Percentiles rank a stretch among this genome's conserved stretches.
These are phyloP conservation scores for Chaetodon trifascialis DNA, from an alignment of 2,113 vertebrate genomes.

Conservation along the genomic window DNA sequence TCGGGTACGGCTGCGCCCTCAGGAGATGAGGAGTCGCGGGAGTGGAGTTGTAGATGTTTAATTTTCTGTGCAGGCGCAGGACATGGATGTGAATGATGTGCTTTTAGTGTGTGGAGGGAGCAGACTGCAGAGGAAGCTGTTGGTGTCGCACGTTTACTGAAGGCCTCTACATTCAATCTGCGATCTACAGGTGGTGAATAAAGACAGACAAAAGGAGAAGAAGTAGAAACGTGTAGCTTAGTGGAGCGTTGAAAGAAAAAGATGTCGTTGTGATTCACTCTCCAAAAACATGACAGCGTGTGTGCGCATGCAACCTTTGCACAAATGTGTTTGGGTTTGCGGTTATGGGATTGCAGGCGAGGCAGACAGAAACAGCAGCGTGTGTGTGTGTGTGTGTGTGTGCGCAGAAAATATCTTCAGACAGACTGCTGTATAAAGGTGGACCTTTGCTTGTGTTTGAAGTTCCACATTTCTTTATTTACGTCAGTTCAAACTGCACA, in stretches of 20 bases:
- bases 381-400: neutral
- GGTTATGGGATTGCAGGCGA: neutral
- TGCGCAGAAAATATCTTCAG: conserved; percentile 8
- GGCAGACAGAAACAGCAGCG: neutral
- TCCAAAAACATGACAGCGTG: neutral
- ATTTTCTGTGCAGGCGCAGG: conserved; percentile 13
- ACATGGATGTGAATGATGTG: conserved; percentile 12
- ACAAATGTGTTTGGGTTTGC: neutral
- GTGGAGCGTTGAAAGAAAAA: neutral
- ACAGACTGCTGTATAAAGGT: conserved; percentile 6
- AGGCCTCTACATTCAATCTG: neutral
- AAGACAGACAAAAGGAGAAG: neutral
- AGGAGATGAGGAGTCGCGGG: neutral
- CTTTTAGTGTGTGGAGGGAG: conserved; percentile 16
- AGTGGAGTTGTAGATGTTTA: neutral
- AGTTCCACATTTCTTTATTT: conserved; percentile 20
- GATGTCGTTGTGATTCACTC: neutral
- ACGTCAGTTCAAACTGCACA: conserved; percentile 20
- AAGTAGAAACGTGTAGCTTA: neutral
- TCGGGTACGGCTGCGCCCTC: neutral
- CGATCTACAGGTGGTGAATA: neutral
- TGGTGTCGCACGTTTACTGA: neutral
- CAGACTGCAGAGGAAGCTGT: conserved; percentile 9
- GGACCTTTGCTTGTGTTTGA: conserved; percentile 12
- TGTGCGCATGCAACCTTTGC: neutral